phyloP scores from a whole-genome alignment of 2,797 vertebrate species.

The Tapirus indicus region DNA sequence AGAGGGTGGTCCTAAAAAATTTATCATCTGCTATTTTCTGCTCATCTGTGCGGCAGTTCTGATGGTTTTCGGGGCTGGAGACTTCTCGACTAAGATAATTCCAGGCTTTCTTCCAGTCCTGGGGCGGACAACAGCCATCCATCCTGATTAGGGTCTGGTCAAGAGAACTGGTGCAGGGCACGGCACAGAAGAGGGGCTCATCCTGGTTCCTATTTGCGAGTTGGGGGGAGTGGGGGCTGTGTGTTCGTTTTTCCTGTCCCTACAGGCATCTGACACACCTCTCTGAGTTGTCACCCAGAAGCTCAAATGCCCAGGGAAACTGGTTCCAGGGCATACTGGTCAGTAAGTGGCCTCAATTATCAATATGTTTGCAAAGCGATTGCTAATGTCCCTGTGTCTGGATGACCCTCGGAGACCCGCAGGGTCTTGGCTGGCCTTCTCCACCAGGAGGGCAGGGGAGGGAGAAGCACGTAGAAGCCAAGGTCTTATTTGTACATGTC shows the following conservation, averaged over 20 bases:
- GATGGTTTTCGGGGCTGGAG: conserved; percentile 75
- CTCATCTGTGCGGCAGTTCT: conserved; percentile 84
- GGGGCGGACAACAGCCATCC: conserved; percentile 77
- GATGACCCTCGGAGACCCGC: rapidly evolving
- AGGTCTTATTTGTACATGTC: not conserved
- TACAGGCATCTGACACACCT: rapidly evolving
- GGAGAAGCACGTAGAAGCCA: not conserved
- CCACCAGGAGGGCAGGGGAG: not conserved
- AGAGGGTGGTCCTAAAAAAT: conserved; percentile 87
- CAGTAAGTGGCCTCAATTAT: not conserved
- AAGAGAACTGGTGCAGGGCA: conserved; percentile 52
- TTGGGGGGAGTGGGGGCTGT: rapidly evolving
- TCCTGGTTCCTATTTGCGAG: conserved; percentile 17
- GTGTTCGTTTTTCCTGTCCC: not conserved
- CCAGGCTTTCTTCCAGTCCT: conserved; percentile 82
- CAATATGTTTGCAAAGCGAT: not conserved
- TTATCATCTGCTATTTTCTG: conserved; percentile 85
- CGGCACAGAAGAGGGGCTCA: not conserved
- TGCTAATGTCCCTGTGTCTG: not conserved
- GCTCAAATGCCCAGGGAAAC: not conserved
- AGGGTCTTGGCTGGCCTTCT: not conserved
- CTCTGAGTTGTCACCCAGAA: not conserved
- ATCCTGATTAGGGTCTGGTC: conserved; percentile 81
- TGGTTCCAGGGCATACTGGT: not conserved
- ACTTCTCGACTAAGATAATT: conserved; percentile 74